These are phyloP conservation scores for Xiphorhynchus elegans DNA, from an alignment of 2,113 vertebrate genomes.

Conservation along the genomic window DNA sequence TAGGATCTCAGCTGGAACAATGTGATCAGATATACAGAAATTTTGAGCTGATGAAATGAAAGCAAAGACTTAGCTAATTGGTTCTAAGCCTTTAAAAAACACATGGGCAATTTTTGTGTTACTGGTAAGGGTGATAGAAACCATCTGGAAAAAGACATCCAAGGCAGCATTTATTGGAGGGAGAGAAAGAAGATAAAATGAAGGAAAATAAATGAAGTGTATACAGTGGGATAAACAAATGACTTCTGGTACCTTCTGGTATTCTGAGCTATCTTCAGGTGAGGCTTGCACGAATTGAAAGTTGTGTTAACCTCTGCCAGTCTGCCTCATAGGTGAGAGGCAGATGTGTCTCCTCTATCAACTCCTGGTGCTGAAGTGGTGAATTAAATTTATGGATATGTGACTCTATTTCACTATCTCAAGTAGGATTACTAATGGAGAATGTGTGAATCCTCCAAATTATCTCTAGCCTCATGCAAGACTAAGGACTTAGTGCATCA, in stretches of 20 bases:
- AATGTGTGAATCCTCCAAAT: neutral
- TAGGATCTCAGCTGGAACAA: slow-evolving; percentile 16
- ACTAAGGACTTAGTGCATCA: neutral
- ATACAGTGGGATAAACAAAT: neutral
- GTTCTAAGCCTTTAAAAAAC: neutral
- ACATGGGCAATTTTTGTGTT: neutral
- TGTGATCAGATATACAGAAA: neutral
- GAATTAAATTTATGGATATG: neutral
- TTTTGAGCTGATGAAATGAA: slow-evolving; percentile 16
- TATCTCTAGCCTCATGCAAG: neutral
- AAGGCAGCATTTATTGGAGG: neutral
- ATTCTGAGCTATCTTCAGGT: neutral
- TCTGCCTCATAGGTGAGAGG: neutral
- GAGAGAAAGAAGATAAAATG: neutral
- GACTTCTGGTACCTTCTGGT: neutral
- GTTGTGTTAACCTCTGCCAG: neutral
- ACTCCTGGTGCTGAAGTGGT: neutral
- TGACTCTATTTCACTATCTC: neutral
- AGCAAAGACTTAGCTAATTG: neutral
- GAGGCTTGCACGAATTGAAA: neutral
- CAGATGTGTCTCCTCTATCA: neutral
- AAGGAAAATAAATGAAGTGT: neutral
- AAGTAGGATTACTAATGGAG: neutral
- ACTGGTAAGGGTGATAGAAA: neutral
- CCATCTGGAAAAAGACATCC: neutral